Conservation (phyloP, 1,140 invertebrate genomes). For the Meloidogyne hapla region DNA sequence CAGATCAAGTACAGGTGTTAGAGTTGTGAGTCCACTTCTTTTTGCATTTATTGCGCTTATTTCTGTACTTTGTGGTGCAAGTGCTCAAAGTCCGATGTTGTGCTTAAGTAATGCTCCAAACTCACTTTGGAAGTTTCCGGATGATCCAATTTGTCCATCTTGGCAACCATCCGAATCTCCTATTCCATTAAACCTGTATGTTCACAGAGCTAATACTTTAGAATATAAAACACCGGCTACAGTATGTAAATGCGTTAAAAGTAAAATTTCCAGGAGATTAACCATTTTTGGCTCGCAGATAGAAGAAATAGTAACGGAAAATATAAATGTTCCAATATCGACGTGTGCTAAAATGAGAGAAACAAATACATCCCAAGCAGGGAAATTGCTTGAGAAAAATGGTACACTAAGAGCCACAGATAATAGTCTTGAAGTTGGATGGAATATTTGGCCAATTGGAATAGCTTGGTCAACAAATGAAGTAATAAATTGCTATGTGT, state of each 20-base stretch:
- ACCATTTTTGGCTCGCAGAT: neutral
- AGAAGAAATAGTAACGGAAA: neutral
- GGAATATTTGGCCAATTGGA: slow-evolving; percentile 1
- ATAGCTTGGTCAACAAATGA: neutral
- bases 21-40: neutral
- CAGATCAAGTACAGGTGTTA: too few species aligned
- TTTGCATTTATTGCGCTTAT: neutral
- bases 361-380: neutral
- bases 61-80: neutral
- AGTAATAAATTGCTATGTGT: slow-evolving; percentile 10
- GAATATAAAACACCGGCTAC: slow-evolving; percentile 18
- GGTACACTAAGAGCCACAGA: neutral
- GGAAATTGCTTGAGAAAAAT: neutral
- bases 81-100: neutral
- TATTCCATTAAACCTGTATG: neutral
- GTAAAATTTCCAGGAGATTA: neutral
- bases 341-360: neutral
- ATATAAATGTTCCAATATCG: neutral
- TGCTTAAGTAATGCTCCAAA: neutral
- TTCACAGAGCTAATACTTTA: slow-evolving; percentile 7
- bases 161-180: neutral
- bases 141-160: slow-evolving; percentile 8
- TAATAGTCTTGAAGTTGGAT: slow-evolving; percentile 6
- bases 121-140: neutral
- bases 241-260: neutral